A percentile compares a stretch with the other conserved stretches of the same genome.
These are phyloP conservation scores for Vollenhovia emeryi DNA, from an alignment of 1,140 invertebrate genomes.

Conservation along the genomic window DNA sequence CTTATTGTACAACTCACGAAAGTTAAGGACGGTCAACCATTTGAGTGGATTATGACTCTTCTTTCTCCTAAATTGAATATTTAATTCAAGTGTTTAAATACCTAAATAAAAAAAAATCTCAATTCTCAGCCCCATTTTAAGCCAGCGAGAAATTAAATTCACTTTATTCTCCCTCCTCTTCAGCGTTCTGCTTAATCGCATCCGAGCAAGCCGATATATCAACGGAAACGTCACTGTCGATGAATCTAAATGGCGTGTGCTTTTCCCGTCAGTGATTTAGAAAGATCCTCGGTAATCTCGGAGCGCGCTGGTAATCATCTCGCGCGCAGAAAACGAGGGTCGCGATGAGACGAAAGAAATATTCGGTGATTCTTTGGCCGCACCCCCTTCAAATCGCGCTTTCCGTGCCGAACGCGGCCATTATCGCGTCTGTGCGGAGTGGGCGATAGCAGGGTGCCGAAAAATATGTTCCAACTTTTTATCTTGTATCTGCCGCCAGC, in stretches of 20 bases:
- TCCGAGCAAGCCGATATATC: slow-evolving; percentile 21
- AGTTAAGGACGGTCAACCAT: not conserved
- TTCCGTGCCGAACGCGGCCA: slow-evolving; percentile 59
- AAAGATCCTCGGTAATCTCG: slow-evolving; percentile 55
- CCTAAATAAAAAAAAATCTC: not conserved
- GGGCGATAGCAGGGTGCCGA: slow-evolving; percentile 69
- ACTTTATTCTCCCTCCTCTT: not conserved
- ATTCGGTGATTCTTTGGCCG: slow-evolving; percentile 66
- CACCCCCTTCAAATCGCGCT: slow-evolving; percentile 41
- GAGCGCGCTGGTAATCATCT: slow-evolving; percentile 51
- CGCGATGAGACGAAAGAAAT: slow-evolving; percentile 65
- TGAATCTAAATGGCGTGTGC: slow-evolving; percentile 32
- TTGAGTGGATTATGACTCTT: not conserved
- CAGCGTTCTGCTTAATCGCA: slow-evolving; percentile 13
- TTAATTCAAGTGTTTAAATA: not conserved
- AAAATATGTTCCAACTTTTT: slow-evolving; percentile 80
- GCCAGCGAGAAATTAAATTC: slow-evolving; percentile 28
- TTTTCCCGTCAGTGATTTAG: slow-evolving; percentile 58
- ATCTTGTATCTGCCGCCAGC: slow-evolving; percentile 72
- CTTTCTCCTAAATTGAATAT: too few species aligned
- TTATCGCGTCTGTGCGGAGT: slow-evolving; percentile 64
- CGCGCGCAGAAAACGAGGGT: slow-evolving; percentile 11
- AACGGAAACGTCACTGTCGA: slow-evolving; percentile 27
- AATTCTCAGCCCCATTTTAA: not conserved
- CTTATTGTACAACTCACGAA: not conserved